Evolutionary conservation across 1,140 invertebrate genomes (phyloP).

Genomic region (Diabrotica undecimpunctata): DNA sequence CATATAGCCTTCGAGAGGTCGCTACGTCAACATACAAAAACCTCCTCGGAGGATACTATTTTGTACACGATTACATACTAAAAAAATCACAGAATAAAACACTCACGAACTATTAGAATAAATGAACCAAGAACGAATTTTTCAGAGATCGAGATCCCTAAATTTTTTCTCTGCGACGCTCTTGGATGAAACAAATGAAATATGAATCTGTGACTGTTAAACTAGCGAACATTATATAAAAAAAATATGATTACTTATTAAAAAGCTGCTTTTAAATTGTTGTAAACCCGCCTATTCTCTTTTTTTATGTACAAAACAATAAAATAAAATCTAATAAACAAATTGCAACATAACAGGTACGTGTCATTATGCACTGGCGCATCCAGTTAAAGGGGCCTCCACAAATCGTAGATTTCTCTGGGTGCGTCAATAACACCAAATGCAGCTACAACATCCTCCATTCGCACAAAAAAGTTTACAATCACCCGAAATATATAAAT

Average conservation of each 20-base stretch:
- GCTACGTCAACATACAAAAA: slow-evolving; percentile 12
- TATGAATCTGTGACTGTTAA: slow-evolving; percentile 16
- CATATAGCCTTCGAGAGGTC: not conserved
- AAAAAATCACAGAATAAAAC: slow-evolving; percentile 41
- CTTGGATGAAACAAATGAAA: not conserved
- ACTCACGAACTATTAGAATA: slow-evolving; percentile 33
- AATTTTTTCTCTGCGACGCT: not conserved
- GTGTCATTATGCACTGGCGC: slow-evolving; percentile 12
- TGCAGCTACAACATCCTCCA: slow-evolving; percentile 5
- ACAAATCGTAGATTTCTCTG: not conserved
- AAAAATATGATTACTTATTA: not conserved
- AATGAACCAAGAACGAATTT: slow-evolving; percentile 8
- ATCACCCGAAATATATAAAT: slow-evolving; percentile 12
- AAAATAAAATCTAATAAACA: slow-evolving; percentile 44
- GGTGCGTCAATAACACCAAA: not conserved
- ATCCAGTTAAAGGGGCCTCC: not conserved
- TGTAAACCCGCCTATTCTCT: slow-evolving; percentile 32
- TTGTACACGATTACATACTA: slow-evolving; percentile 33
- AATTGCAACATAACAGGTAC: slow-evolving; percentile 47
- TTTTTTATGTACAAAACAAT: slow-evolving; percentile 40
- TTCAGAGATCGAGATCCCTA: not conserved
- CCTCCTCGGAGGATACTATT: slow-evolving; percentile 16
- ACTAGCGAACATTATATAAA: slow-evolving; percentile 1
- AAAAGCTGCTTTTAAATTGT: slow-evolving; percentile 21
- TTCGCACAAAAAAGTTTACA: not conserved